Conservation (phyloP, 2,797 vertebrate species). For the Melanotaenia nigrans region DNA sequence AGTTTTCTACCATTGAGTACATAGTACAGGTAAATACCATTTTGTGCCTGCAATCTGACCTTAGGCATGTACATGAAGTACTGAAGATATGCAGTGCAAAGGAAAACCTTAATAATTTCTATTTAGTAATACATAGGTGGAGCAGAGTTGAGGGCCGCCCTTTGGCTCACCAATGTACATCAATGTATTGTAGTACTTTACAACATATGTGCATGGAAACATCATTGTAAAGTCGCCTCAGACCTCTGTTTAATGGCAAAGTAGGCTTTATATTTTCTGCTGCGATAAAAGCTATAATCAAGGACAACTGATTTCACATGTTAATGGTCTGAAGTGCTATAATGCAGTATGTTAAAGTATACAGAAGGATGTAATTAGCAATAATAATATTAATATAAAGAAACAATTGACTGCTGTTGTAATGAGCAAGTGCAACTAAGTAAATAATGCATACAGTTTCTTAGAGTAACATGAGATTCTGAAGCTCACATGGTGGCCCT, state of each 20-base stretch:
- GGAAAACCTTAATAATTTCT: conserved; percentile 9
- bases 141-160: too few species aligned
- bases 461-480: conserved; percentile 28
- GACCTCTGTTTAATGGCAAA: neutral
- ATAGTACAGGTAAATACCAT: conserved; percentile 91
- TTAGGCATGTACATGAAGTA: conserved; percentile 12
- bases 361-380: neutral
- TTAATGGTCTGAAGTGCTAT: neutral
- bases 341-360: neutral
- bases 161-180: too few species aligned
- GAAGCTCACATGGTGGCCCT: neutral
- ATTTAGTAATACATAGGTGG: neutral
- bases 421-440: conserved; percentile 7
- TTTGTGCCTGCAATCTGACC: conserved; percentile 46
- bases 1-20: conserved; percentile 98
- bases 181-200: too few species aligned
- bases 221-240: neutral
- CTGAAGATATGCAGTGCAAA: conserved; percentile 35
- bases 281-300: neutral
- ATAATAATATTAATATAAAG: neutral
- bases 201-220: too few species aligned
- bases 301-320: neutral
- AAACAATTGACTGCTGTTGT: neutral
- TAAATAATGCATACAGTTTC: conserved; percentile 42
- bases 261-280: neutral